These are phyloP conservation scores for Holcopasites calliopsidis DNA, from an alignment of 1,140 invertebrate genomes.

Conservation along the genomic window DNA sequence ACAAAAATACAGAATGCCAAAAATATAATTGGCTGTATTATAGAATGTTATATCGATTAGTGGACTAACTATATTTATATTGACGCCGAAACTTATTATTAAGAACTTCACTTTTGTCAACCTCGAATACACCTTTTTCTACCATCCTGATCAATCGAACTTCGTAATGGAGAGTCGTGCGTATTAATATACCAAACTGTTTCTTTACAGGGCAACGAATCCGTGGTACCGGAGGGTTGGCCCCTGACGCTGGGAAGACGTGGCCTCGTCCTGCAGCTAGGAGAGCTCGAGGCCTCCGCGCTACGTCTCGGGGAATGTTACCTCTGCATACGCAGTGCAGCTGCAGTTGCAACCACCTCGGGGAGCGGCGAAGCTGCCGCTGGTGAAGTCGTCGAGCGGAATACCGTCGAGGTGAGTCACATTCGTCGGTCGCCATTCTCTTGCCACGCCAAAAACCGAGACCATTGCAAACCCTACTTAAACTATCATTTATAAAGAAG, in stretches of 20 bases:
- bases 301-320: slow-evolving; percentile 79
- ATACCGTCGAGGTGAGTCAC: slow-evolving; percentile 77
- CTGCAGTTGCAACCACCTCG: slow-evolving; percentile 70
- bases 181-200: not conserved
- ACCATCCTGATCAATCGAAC: no score
- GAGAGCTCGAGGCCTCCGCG: slow-evolving; percentile 77
- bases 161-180: not conserved
- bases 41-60: no score
- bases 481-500: no score
- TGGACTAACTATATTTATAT: no score
- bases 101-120: no score
- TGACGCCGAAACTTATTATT: no score
- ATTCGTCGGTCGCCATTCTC: slow-evolving; percentile 20
- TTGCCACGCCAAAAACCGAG: no score
- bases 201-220: slow-evolving; percentile 76
- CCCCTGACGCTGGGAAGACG: slow-evolving; percentile 76
- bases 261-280: slow-evolving; percentile 77
- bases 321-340: slow-evolving; percentile 78
- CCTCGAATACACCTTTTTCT: no score
- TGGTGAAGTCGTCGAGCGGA: slow-evolving; percentile 70
- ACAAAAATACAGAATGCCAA: no score
- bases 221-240: slow-evolving; percentile 77
- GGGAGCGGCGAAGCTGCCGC: slow-evolving; percentile 55
- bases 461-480: no score
- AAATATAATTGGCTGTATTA: no score